A percentile compares a stretch with the other conserved stretches of the same genome.
phyloP scores from a whole-genome alignment of 2,113 vertebrate genomes.

The Larimichthys crocea region DNA sequence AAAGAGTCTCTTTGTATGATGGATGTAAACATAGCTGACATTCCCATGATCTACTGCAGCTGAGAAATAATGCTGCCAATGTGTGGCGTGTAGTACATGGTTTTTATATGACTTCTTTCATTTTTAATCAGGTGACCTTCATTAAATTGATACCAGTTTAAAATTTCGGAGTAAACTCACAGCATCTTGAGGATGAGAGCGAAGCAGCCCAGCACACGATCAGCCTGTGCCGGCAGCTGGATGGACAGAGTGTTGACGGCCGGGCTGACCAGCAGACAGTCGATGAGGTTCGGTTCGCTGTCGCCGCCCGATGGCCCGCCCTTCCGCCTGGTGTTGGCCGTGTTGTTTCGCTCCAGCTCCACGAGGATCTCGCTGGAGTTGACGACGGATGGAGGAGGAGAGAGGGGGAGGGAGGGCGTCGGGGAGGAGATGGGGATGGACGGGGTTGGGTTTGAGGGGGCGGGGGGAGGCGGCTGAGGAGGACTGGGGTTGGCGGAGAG shows the following conservation, averaged over 20 bases:
- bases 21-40: too few species aligned
- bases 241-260: slow-evolving; percentile 96
- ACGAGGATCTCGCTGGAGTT: slow-evolving; percentile 97
- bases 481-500: slow-evolving; percentile 49
- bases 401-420: slow-evolving; percentile 75
- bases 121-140: too few species aligned
- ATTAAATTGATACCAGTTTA: too few species aligned
- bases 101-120: too few species aligned
- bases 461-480: slow-evolving; percentile 37
- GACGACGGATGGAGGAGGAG: slow-evolving; percentile 89
- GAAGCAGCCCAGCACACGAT: slow-evolving; percentile 96
- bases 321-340: slow-evolving; percentile 90
- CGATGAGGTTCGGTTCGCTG: slow-evolving; percentile 98
- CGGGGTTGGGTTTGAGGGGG: slow-evolving; percentile 78
- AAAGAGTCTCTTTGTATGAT: too few species aligned
- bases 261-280: slow-evolving; percentile 98
- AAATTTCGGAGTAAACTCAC: slow-evolving; percentile 85
- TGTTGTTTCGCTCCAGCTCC: slow-evolving; percentile 95
- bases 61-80: too few species aligned
- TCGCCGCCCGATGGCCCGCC: slow-evolving; percentile 88
- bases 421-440: slow-evolving; percentile 62
- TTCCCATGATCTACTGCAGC: too few species aligned
- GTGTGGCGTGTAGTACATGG: too few species aligned
- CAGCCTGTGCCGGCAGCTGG: slow-evolving; percentile 95
- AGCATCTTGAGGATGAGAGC: slow-evolving; percentile 99